phyloP scores from a whole-genome alignment of 2,113 vertebrate species.

The Eulemur rufifrons region DNA sequence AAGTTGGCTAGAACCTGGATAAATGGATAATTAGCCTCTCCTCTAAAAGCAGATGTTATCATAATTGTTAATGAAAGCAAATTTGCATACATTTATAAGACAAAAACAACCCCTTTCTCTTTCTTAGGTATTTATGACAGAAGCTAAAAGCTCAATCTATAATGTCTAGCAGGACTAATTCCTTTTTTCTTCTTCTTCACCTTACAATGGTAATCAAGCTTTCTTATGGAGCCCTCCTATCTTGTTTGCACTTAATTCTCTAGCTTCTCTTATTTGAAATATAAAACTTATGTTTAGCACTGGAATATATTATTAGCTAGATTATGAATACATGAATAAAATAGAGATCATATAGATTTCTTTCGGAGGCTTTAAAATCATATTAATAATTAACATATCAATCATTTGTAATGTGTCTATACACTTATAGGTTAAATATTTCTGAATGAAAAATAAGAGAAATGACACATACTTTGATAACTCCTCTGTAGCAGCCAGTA shows the following conservation, averaged over 20 bases:
- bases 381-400: not conserved
- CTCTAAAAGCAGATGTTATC: slow-evolving; percentile 74
- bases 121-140: slow-evolving; percentile 49
- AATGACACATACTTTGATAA: not conserved
- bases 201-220: not conserved
- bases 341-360: not conserved
- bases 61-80: slow-evolving; percentile 78
- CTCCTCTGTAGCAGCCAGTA: not conserved
- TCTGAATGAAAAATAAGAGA: slow-evolving; percentile 11
- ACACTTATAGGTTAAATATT: not conserved
- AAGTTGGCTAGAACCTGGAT: slow-evolving; percentile 70
- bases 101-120: slow-evolving; percentile 30
- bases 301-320: slow-evolving; percentile 3
- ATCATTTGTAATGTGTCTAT: not conserved
- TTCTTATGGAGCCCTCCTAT: not conserved
- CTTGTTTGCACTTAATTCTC: slow-evolving; percentile 37
- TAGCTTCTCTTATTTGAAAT: slow-evolving; percentile 30
- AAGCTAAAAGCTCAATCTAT: slow-evolving; percentile 48
- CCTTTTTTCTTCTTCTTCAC: not conserved
- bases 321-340: slow-evolving; percentile 31
- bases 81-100: slow-evolving; percentile 62
- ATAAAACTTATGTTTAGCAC: slow-evolving; percentile 11
- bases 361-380: not conserved
- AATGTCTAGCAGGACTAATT: not conserved
- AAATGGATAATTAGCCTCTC: slow-evolving; percentile 77